Base-by-base conservation (phyloP, 2,797 vertebrate species). In the Pitangus sulphuratus region DNA sequence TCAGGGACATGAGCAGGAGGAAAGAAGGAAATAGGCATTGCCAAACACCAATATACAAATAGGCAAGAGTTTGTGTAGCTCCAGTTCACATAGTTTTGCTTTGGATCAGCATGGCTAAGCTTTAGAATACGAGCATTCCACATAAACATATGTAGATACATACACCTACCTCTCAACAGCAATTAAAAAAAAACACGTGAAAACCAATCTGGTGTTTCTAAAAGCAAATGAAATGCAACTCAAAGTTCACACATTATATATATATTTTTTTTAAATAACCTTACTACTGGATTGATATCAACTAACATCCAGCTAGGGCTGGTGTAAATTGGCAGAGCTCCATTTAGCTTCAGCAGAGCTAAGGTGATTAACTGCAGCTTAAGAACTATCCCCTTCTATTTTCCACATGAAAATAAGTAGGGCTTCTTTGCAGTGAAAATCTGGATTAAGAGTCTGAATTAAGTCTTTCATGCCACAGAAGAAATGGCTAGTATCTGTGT, bases 331-430 rank as follows among this genome's bases (percentile, higher is more conserved):
- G 90, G 92, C 81, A 93, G 74, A 77, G 57, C 35, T 93, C 95
- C 95, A 93, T 50, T 70, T 71, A 94, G 90, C 86, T 93, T 85
- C 87, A 93, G 83, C 66, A 86, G 50, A 84, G 70, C 86, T 96
- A 95, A 95, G 74, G 77, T 89, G 95, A 96, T 95, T 94, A 97
- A 91, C 85, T 82, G 47, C 39, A 91, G 93, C 91, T 95, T 96
- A 96, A 82, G 88, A 91, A 92, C 85, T 91, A 94, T 91, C 93
- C 85, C 80, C 51, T 95, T 94, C 93, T 97, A 95, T 97, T 97
- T 96, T 96, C 92, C 95, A 90, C 88, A 92, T 92, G 85, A 95
- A 96, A 95, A 93, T 95, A 95, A 97, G 74, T 48, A 94, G 80
- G 86, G 51, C 85, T 95, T 90, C 91, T 95, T 93, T 87, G 80